Evolutionary conservation across 2,113 vertebrate species (phyloP), one percentile per base, ranked within the genome.

Genomic region (Catharus fuscescens): DNA sequence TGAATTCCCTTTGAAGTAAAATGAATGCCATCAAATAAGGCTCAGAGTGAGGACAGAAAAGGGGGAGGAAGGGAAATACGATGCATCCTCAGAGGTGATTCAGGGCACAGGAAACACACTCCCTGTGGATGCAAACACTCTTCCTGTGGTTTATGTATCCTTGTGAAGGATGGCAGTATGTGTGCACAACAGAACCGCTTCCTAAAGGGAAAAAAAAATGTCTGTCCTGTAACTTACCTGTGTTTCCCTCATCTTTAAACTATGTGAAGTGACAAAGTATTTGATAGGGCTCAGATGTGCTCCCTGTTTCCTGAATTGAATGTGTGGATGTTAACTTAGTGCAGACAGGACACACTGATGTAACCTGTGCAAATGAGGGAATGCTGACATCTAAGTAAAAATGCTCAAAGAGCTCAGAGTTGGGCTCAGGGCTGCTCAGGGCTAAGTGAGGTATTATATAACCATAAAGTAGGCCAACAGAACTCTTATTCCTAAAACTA

Each of bases 1-100:
- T 64, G 28, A 94, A 80, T 64, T 93, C 47, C 32, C 31, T 87
- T 88, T 62, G 47, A 66, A 80, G 26, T 80, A 74, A 93, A 93
- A 92, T 24, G 15, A 71, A 47, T 19, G 26, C 3, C 18, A 62
- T 24, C 2, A 10, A 81, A 36, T 36, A 53, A 73, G 50, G 29
- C 50, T 32, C 45, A 42, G 66, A 72, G 25, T 38, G 26, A 72
- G 32, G 71, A 82, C 23, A 73, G 54, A 42, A 64, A 66, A 56
- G 29, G 19, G 3, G 10, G 31, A 57, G 40, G 23, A 71, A 10
- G 2, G 36, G 15, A 60, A 82, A 62, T 40, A n/a, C 1, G 11
- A 25, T 20, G 6, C 24, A n/a, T 54, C 42, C 62, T 82, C 42
- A 47, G 64, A 56, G 3, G 12, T 38, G 56, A n/a, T n/a, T 56